phyloP scores from a whole-genome alignment of 1,140 invertebrate species.

The Drosophila tani region DNA sequence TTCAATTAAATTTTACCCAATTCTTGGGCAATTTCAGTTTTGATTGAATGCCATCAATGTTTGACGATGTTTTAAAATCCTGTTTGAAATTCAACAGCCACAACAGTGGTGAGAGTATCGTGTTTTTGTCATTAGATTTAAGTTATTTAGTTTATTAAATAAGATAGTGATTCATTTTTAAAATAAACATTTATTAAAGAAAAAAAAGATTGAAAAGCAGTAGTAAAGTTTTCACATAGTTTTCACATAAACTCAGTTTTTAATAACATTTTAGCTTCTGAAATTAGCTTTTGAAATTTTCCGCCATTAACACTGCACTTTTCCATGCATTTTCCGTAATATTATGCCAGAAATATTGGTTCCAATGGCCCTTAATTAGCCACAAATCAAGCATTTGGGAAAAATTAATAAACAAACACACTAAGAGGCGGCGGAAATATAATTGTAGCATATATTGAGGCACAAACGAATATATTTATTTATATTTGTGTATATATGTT shows the following conservation, averaged over 20 bases:
- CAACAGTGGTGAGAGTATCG: neutral
- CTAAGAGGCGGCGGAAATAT: slow-evolving; percentile 9
- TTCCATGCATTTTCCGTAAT: neutral
- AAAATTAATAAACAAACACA: slow-evolving; percentile 22
- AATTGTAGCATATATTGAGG: slow-evolving; percentile 1
- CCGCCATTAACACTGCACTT: neutral
- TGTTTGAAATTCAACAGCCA: slow-evolving; percentile 6
- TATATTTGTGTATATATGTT: slow-evolving; percentile 9
- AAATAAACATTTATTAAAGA: neutral
- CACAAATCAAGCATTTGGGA: slow-evolving; percentile 22
- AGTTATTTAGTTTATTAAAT: neutral
- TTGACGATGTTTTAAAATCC: slow-evolving; percentile 1
- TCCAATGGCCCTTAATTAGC: slow-evolving; percentile 22
- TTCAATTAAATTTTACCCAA: slow-evolving; percentile 19
- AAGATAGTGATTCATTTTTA: neutral
- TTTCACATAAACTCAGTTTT: no score
- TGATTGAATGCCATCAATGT: slow-evolving; percentile 23
- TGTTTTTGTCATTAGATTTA: no score
- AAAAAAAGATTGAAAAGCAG: neutral
- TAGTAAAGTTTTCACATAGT: neutral
- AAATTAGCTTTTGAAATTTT: neutral
- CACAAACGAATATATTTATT: neutral
- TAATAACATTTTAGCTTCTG: no score
- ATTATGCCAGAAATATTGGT: slow-evolving; percentile 1
- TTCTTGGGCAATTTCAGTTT: slow-evolving; percentile 11